Conservation (phyloP, 2,113 vertebrate genomes). For the Mungos mungo region DNA sequence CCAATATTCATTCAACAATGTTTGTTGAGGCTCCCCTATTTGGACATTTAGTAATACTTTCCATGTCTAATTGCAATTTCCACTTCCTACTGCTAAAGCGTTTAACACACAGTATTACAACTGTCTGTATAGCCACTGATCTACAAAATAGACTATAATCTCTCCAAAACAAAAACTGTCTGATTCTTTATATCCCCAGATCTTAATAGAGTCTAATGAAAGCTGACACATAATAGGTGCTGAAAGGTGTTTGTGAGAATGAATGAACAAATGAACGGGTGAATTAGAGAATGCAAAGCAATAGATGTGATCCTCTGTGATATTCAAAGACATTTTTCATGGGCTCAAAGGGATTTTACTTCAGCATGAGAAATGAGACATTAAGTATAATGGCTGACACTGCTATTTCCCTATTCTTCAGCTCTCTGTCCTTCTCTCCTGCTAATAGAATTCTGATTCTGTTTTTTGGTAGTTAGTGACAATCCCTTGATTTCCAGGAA, state of each 20-base stretch:
- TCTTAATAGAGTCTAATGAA: neutral
- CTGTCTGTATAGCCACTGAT: neutral
- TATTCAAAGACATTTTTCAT: neutral
- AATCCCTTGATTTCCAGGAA: neutral
- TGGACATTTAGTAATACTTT: neutral
- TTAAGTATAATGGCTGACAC: neutral
- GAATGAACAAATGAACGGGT: neutral
- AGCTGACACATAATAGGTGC: neutral
- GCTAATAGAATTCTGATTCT: neutral
- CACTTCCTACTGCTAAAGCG: neutral
- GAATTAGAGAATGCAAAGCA: neutral
- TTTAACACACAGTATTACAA: neutral
- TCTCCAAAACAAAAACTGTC: neutral
- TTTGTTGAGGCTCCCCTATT: neutral
- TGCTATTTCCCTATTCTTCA: neutral
- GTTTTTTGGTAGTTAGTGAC: neutral
- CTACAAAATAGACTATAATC: neutral
- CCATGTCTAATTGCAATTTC: neutral
- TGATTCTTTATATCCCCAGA: neutral
- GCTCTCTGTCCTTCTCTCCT: neutral
- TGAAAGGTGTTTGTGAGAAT: neutral
- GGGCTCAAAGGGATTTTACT: neutral
- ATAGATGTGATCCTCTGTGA: neutral
- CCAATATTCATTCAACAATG: neutral
- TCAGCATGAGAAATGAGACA: neutral